Evolutionary conservation across 2,888 invertebrate species (phyloP).

Genomic region (Volucella zonaria): DNA sequence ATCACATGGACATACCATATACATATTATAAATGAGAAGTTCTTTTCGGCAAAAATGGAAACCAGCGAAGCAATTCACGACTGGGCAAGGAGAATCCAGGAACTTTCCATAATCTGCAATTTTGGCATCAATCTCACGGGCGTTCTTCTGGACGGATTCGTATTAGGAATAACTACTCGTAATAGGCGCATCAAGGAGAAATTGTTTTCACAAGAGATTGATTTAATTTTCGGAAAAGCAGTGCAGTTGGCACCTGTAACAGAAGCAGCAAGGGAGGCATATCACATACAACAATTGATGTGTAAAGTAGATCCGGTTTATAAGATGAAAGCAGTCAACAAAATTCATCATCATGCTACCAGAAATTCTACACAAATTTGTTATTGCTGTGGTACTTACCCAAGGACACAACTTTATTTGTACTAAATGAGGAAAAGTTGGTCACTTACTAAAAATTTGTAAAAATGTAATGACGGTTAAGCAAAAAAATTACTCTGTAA

Average conservation of each 20-base stretch:
- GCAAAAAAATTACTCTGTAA: too few relatives aligned
- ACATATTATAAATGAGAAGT: too few relatives aligned
- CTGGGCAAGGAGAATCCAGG: constrained; percentile 13
- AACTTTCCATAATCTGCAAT: constrained; percentile 9
- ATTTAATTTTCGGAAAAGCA: neutral
- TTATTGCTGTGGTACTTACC: too few relatives aligned
- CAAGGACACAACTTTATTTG: too few relatives aligned
- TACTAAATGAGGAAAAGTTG: too few relatives aligned
- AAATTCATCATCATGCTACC: neutral
- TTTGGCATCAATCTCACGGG: neutral
- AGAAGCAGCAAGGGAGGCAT: neutral
- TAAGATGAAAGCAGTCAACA: constrained; percentile 6
- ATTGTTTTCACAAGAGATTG: neutral
- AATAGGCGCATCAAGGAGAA: neutral
- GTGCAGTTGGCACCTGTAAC: neutral
- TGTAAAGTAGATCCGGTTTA: neutral
- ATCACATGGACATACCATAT: too few relatives aligned
- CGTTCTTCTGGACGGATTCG: neutral
- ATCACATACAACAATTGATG: neutral
- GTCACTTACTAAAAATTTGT: too few relatives aligned
- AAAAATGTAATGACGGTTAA: too few relatives aligned
- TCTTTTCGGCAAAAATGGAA: constrained; percentile 6
- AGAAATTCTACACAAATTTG: neutral
- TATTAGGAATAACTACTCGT: neutral
- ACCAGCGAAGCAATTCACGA: neutral